A percentile compares a stretch with the other conserved stretches of the same genome.
Evolutionary conservation across 2,888 invertebrate species (phyloP).

Genomic region (Xiphydria camelus): DNA sequence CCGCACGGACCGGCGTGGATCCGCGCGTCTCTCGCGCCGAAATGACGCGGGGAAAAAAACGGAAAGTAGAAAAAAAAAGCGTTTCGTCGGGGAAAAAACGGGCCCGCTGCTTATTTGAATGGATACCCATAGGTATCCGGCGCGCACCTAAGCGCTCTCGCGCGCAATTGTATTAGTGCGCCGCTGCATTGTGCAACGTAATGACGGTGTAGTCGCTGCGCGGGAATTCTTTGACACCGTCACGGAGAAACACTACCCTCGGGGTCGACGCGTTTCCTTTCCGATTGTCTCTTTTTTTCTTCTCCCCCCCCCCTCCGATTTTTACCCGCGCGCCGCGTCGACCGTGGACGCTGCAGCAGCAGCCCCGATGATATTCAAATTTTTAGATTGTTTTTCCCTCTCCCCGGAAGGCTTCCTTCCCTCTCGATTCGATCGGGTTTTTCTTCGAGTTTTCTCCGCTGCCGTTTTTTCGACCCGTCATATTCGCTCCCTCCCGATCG

Average conservation of each 20-base stretch:
- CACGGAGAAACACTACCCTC: slow-evolving; percentile 24
- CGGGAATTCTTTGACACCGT: slow-evolving; percentile 12
- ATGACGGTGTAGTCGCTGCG: background rate
- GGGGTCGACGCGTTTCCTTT: slow-evolving; percentile 26
- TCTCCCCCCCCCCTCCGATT: slow-evolving; percentile 1
- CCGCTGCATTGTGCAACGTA: no score
- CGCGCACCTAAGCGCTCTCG: no score
- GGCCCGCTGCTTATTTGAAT: slow-evolving; percentile 48
- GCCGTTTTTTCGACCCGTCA: no score
- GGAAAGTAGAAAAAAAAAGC: slow-evolving; percentile 47
- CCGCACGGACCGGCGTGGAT: slow-evolving; percentile 21
- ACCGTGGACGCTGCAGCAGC: no score
- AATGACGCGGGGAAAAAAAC: no score
- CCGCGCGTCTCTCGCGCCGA: slow-evolving; percentile 18
- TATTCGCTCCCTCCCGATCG: no score
- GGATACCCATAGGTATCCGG: no score
- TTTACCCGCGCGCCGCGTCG: no score
- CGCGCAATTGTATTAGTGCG: no score
- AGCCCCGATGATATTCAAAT: slow-evolving; percentile 15
- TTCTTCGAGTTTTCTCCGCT: background rate
- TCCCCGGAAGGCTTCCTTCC: background rate
- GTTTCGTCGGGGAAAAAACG: slow-evolving; percentile 13
- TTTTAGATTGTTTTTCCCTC: background rate
- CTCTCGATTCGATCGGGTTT: background rate
- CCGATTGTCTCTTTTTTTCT: slow-evolving; percentile 9